Base-by-base conservation (phyloP, 2,797 vertebrate species). In the Clarias fuscus region DNA sequence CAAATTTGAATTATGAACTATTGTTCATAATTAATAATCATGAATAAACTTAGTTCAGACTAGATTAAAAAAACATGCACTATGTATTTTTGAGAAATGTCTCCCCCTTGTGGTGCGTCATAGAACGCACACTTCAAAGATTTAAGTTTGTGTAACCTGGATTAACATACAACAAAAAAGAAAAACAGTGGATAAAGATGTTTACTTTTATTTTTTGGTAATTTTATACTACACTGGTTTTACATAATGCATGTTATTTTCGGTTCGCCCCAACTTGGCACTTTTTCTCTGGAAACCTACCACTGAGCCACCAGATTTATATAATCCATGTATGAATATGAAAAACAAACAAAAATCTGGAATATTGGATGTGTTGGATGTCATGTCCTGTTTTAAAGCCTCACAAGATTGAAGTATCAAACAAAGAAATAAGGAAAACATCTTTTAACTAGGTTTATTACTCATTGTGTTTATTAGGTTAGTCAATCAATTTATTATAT, bases 71-170 rank as follows among this genome's bases (percentile, higher is more conserved):
- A n/a, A n/a, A n/a, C n/a, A n/a, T n/a, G n/a, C n/a, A n/a, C n/a
- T 59, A 5, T 2, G 20, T 73, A 48, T 33, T 33, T 17, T 73
- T 65, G 78, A 77, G 37, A 85, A 85, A 85, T 85, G 78, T 82
- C 86, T 82, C 86, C 86, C 76, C 59, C 83, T 87, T 76, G 83
- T 82, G 86, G 27, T 70, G 8, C 20, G 17, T 48, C 33, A 40
- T 33, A 43, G 77, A 62, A 62, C 20, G 43, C 20, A 7, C 4
- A 6, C 2, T 79, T 43, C 24, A 15, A 80, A 82, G 15, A 48
- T 14, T 4, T 40, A 48, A 48, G 8, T 48, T 48, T 11, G 71
- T 73, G 13, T 30, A 53, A 59, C 27, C 8, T 33, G 15, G 27
- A 59, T 18, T 10, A 58, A 20, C 3, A 59, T 22, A 59, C 53